Conservation (phyloP, 2,888 invertebrate species). For the Hydraecia micacea region DNA sequence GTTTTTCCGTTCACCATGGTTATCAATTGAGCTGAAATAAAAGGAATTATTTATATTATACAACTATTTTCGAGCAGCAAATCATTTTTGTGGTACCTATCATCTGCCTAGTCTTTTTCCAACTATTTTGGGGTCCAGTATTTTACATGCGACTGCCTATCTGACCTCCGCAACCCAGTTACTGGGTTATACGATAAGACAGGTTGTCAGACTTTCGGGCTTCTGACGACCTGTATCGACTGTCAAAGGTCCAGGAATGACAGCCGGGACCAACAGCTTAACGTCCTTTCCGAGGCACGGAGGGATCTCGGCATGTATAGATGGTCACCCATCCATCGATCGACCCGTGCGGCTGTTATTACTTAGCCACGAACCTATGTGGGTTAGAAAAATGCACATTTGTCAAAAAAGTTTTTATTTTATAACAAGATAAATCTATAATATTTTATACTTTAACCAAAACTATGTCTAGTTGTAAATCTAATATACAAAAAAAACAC, state of each 20-base stretch:
- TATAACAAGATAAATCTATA: conserved; percentile 31
- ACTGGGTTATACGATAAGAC: background rate
- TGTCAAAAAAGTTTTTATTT: conserved; percentile 27
- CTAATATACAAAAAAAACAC: conserved; percentile 15
- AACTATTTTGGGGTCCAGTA: background rate
- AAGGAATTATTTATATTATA: background rate
- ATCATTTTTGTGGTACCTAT: background rate
- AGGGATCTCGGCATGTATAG: background rate
- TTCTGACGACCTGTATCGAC: background rate
- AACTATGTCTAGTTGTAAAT: conserved; percentile 7
- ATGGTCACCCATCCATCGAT: background rate
- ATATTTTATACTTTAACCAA: conserved; percentile 13
- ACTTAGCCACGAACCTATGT: background rate
- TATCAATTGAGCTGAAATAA: conserved; percentile 48
- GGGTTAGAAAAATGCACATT: background rate
- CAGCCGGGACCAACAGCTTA: background rate
- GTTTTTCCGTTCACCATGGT: conserved; percentile 51
- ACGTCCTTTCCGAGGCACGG: background rate
- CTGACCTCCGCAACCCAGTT: background rate
- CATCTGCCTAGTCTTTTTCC: background rate
- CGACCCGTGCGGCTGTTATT: background rate
- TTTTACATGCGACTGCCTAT: background rate
- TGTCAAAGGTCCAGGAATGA: background rate
- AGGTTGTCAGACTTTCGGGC: background rate
- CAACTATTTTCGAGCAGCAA: background rate